A percentile compares a stretch with the other conserved stretches of the same genome.
Evolutionary conservation across 2,888 invertebrate genomes (phyloP).

Genomic region (Carterocephalus palaemon): DNA sequence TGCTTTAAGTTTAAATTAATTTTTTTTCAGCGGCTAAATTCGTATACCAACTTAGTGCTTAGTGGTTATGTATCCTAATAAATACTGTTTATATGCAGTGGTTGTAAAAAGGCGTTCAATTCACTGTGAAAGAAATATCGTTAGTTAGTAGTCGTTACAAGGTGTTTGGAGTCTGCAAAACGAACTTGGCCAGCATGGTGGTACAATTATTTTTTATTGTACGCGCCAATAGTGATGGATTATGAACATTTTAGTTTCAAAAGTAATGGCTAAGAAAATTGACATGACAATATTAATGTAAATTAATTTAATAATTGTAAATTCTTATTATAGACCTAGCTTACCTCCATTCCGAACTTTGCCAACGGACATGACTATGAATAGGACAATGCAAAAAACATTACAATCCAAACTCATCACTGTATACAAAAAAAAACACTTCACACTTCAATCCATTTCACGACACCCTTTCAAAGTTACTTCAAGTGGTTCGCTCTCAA

Average conservation of each 20-base stretch:
- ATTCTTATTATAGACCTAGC: constrained; percentile 15
- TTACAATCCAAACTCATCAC: constrained; percentile 59
- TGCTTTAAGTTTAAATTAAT: no score
- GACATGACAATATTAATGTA: not conserved
- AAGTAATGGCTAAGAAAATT: not conserved
- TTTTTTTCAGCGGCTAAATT: no score
- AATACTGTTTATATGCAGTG: no score
- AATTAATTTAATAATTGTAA: not conserved
- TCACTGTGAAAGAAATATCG: no score
- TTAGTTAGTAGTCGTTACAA: no score
- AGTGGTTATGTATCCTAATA: no score
- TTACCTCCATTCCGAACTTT: constrained; percentile 64
- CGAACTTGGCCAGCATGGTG: no score
- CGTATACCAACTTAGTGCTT: no score
- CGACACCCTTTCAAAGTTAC: not conserved
- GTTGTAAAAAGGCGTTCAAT: no score
- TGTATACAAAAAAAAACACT: constrained; percentile 25
- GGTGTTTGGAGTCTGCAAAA: no score
- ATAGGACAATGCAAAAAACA: constrained; percentile 47
- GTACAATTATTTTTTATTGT: no score
- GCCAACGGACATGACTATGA: constrained; percentile 48
- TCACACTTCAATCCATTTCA: constrained; percentile 20
- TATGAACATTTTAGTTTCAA: not conserved
- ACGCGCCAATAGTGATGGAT: no score
- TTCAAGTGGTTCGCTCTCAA: not conserved